Base-by-base conservation (phyloP, 2,888 invertebrate genomes). In the Desoria tigrina region DNA sequence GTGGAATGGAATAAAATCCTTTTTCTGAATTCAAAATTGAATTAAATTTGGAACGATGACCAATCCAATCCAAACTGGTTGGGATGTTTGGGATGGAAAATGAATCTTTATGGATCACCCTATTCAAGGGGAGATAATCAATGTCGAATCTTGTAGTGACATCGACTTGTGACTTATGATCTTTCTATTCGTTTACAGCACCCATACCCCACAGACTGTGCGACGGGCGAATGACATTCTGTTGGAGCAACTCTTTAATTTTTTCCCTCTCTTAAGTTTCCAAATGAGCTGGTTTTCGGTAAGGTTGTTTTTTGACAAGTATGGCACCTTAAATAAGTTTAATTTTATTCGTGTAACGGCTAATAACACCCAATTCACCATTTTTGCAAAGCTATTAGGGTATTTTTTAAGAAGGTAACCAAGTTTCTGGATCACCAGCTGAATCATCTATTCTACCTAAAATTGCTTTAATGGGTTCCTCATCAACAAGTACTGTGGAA, bases 21-120 rank as follows among this genome's bases (percentile, higher is more conserved):
- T 63, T 66, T 2, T 11, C 45, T 4, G 28, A 23, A 24, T 66
- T 63, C 11, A 63, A 18, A n/a, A 62, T 26, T 18, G 53, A 39
- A 6, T 63, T 57, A 16, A n/a, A 56, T 39, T 51, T 58, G 2
- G 28, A 18, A 1, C 37, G 37, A 4, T 28, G 14, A 2, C 65
- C 68, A 4, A 68, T 53, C 62, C 65, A 68, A 37, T 68, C 65
- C 14, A 68, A 53, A 1, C 62, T 42, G 0, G 59, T 54, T 42
- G 61, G 58, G 1, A 55, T 45, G 18, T 65, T 42, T 11, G 59
- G 65, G 0, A 68, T 23, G 1, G 61, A 63, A 63, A 53, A 63
- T 14, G 23, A 7, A 45, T 68, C 68, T 37, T 39, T 62, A 18
- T 42, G 7, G 3, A 57, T 68, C 18, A 16, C 7, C 21, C 23